Base-by-base conservation (phyloP, 2,888 invertebrate genomes). In the Venusia cambrica region DNA sequence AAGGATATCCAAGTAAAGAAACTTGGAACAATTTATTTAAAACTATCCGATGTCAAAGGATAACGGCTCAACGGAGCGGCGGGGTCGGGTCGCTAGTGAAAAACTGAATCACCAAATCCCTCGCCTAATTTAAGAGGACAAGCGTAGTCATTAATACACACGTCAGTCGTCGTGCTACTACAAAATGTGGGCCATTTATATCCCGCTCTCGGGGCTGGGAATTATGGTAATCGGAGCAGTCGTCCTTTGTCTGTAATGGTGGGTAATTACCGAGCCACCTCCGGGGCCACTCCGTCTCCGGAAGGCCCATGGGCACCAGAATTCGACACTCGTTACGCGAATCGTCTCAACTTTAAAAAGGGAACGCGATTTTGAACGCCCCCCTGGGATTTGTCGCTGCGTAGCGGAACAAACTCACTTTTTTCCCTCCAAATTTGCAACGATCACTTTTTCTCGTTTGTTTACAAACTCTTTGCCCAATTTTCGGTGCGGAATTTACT, bases 221-320 rank as follows among this genome's bases (percentile, higher is more conserved):
- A 83, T 85, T 85, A 87, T 85, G 85, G 79, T 87, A 87, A 85
- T 85, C 83, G 80, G 79, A 70, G 77, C 78, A 80, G 77, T 74
- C 81, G 83, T 84, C 85, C 84, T 83, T 85, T 84, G 85, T 85
- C 83, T 79, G 77, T 87, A 85, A 87, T 85, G 85, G 81, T 68
- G 67, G 83, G 84, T 84, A 85, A 87, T 87, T 87, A 85, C 83
- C 57, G 71, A 69, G 73, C 69, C 79, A 78, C 79, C 84, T 81
- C 78, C 68, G 71, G 81, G 81, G 83, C 73, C 78, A 73, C 73
- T 79, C 65, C 73, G 74, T 71, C 73, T 73, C 58, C 61, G 60
- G 66, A 67, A 71, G 75, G 70, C 66, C 73, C 75, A 68, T 51
- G 61, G 74, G 69, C 65, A 62, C 62, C 74, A 69, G 74, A 75